These are phyloP conservation scores for Hypomecis punctinalis DNA, from an alignment of 2,888 invertebrate species.

Conservation along the genomic window DNA sequence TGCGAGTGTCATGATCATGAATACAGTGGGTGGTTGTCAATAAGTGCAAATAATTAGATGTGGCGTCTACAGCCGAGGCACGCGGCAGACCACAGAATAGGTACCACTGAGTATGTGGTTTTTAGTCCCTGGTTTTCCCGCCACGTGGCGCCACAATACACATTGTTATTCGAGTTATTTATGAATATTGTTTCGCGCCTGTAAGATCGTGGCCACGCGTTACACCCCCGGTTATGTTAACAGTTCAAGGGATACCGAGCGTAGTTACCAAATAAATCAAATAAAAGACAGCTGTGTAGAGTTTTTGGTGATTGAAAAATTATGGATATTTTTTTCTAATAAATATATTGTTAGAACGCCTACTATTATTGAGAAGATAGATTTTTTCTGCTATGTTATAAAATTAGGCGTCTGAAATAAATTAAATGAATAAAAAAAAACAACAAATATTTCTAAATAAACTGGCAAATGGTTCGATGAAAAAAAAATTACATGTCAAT, in stretches of 20 bases:
- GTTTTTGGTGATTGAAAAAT: background rate
- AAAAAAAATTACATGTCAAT: too few species aligned
- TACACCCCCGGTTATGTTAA: constrained; percentile 14
- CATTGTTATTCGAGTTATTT: constrained; percentile 77
- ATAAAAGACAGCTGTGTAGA: background rate
- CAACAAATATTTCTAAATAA: too few species aligned
- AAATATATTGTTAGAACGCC: too few species aligned
- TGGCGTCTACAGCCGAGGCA: constrained; percentile 60
- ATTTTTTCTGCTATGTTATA: too few species aligned
- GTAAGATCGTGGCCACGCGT: constrained; percentile 67
- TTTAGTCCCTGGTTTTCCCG: constrained; percentile 55
- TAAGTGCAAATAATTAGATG: constrained; percentile 76
- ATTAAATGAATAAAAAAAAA: too few species aligned
- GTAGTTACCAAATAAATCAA: background rate
- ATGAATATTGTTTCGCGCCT: constrained; percentile 77
- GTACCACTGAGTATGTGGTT: background rate
- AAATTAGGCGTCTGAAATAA: too few species aligned
- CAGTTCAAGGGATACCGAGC: constrained; percentile 1
- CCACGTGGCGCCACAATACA: constrained; percentile 42
- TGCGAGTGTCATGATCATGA: constrained; percentile 32
- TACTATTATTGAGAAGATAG: too few species aligned
- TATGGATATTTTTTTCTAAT: too few species aligned
- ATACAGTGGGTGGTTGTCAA: constrained; percentile 54
- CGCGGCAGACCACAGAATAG: constrained; percentile 45
- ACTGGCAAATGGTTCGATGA: too few species aligned